Evolutionary conservation across 2,797 vertebrate species (phyloP).

Genomic region (Chaetophractus vellerosus): DNA sequence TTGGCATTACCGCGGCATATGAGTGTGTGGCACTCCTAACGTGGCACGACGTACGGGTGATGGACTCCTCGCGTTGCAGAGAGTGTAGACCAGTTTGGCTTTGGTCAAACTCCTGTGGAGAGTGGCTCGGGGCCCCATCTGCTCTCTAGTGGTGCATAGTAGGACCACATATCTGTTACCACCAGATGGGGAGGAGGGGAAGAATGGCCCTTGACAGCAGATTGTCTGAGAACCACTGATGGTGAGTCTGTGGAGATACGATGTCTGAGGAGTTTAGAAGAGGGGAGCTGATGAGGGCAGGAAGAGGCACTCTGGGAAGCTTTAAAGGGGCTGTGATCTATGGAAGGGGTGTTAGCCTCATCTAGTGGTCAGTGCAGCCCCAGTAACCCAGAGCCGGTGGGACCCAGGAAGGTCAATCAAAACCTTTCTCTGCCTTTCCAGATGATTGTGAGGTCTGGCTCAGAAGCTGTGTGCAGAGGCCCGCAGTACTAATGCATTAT

Average conservation of each 20-base stretch:
- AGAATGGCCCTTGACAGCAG: not conserved
- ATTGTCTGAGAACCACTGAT: not conserved
- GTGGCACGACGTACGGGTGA: too few species aligned
- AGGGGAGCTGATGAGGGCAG: not conserved
- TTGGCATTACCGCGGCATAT: not conserved
- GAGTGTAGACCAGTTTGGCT: not conserved
- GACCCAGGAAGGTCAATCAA: not conserved
- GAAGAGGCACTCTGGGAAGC: not conserved
- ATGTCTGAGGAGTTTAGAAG: not conserved
- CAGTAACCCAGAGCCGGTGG: not conserved
- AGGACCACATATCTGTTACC: rapidly evolving
- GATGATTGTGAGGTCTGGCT: not conserved
- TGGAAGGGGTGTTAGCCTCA: not conserved
- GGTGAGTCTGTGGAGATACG: not conserved
- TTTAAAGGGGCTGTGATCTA: not conserved
- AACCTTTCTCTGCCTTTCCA: not conserved
- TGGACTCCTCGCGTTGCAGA: not conserved
- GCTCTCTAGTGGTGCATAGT: not conserved
- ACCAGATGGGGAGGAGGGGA: not conserved
- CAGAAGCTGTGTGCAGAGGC: not conserved
- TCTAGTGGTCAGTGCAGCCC: not conserved
- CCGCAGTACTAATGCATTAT: not conserved
- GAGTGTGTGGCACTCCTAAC: not conserved
- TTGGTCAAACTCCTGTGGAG: not conserved
- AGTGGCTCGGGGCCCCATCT: rapidly evolving